phyloP scores from a whole-genome alignment of 2,113 vertebrate genomes.

The Regulus satrapa region DNA sequence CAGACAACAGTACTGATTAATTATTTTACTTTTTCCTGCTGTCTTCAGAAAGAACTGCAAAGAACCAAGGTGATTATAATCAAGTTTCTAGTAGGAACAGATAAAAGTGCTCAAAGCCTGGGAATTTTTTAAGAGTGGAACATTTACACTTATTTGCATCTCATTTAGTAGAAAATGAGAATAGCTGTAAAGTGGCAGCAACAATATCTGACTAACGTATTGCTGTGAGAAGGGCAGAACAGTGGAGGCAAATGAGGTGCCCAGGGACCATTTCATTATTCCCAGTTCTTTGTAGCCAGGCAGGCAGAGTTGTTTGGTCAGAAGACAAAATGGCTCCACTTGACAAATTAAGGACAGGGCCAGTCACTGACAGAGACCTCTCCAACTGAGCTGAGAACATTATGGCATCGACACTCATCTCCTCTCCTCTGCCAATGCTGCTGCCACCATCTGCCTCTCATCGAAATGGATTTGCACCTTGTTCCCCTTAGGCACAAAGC shows the following conservation, averaged over 20 bases:
- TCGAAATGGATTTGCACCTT: background rate
- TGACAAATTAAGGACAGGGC: background rate
- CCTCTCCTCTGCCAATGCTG: background rate
- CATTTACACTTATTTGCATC: background rate
- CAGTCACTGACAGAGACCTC: background rate
- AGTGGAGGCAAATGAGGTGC: background rate
- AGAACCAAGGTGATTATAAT: background rate
- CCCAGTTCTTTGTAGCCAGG: background rate
- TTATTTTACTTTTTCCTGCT: slow-evolving; percentile 7
- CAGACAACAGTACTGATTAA: background rate
- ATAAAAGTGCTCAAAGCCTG: background rate
- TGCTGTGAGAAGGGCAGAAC: background rate
- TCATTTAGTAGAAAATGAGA: background rate
- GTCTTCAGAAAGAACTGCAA: background rate
- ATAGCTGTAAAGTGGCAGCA: background rate
- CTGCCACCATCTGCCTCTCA: background rate
- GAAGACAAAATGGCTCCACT: background rate
- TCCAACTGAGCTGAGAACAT: background rate
- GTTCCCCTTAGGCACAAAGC: background rate
- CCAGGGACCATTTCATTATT: background rate
- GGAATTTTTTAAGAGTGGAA: background rate
- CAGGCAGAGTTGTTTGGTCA: background rate
- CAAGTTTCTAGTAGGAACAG: background rate
- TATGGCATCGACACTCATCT: background rate
- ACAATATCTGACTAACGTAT: background rate